These are phyloP conservation scores for Tenthredo mesomela DNA, from an alignment of 2,888 invertebrate genomes.

Conservation along the genomic window DNA sequence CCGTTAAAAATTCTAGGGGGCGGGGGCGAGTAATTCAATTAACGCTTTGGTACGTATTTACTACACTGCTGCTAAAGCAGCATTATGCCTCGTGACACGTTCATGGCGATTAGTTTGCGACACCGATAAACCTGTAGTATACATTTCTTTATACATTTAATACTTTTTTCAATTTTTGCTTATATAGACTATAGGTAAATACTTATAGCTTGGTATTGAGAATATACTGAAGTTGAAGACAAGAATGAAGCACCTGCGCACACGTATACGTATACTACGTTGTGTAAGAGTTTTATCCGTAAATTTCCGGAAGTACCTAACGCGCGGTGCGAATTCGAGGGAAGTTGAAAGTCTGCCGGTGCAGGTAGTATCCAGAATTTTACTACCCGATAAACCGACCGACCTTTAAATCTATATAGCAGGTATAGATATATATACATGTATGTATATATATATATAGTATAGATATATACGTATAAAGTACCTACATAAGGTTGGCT, in stretches of 20 bases:
- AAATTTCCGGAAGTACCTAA: slow-evolving; percentile 16
- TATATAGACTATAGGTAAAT: background rate
- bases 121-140: slow-evolving; percentile 19
- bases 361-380: slow-evolving; percentile 41
- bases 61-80: background rate
- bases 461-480: slow-evolving; percentile 5
- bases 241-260: slow-evolving; percentile 35
- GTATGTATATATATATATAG: background rate
- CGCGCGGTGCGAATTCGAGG: slow-evolving; percentile 22
- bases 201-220: background rate
- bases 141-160: background rate
- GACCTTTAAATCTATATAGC: slow-evolving; percentile 8
- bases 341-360: slow-evolving; percentile 32
- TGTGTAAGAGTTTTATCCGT: slow-evolving; percentile 12
- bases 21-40: slow-evolving; percentile 71
- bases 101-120: slow-evolving; percentile 14
- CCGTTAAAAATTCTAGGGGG: slow-evolving; percentile 73
- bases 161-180: background rate
- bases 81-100: slow-evolving; percentile 39
- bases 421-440: background rate
- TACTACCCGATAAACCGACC: slow-evolving; percentile 47
- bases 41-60: slow-evolving; percentile 59
- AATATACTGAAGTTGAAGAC: background rate
- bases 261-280: background rate
- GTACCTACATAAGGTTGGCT: slow-evolving; percentile 26